These are phyloP conservation scores for Autographa pulchrina DNA, from an alignment of 2,888 invertebrate genomes.

Conservation along the genomic window DNA sequence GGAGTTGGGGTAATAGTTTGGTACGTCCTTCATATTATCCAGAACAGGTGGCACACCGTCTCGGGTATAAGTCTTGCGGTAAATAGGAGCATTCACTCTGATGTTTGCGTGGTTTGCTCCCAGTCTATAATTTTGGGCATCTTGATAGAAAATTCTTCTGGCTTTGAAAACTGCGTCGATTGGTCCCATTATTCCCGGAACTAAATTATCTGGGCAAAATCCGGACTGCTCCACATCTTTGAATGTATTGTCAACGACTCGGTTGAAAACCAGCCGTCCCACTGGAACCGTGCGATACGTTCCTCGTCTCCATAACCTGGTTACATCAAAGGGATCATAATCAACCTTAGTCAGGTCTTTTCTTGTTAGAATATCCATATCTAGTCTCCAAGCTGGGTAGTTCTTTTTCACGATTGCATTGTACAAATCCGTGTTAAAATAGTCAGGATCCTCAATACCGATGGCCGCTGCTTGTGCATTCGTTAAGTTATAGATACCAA, in stretches of 20 bases:
- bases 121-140: constrained; percentile 76
- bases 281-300: constrained; percentile 72
- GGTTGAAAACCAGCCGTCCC: constrained; percentile 72
- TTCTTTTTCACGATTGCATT: constrained; percentile 94
- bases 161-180: constrained; percentile 72
- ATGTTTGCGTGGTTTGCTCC: constrained; percentile 75
- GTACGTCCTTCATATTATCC: constrained; percentile 95
- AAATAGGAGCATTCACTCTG: constrained; percentile 72
- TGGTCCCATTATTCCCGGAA: constrained; percentile 80
- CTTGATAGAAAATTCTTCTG: constrained; percentile 71
- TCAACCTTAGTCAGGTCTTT: constrained; percentile 67
- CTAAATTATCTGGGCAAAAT: constrained; percentile 75
- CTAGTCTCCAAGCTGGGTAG: constrained; percentile 76
- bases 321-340: constrained; percentile 79
- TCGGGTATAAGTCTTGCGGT: constrained; percentile 70
- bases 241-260: constrained; percentile 73
- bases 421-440: constrained; percentile 93
- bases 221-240: constrained; percentile 71
- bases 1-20: constrained; percentile 98
- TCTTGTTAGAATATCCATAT: constrained; percentile 74
- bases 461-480: constrained; percentile 91
- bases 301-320: constrained; percentile 76
- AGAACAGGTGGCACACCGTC: constrained; percentile 91
- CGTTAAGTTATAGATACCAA: constrained; percentile 94
- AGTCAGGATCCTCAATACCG: constrained; percentile 94